Conservation (phyloP, 2,797 vertebrate genomes). For the Microtus obscurus region DNA sequence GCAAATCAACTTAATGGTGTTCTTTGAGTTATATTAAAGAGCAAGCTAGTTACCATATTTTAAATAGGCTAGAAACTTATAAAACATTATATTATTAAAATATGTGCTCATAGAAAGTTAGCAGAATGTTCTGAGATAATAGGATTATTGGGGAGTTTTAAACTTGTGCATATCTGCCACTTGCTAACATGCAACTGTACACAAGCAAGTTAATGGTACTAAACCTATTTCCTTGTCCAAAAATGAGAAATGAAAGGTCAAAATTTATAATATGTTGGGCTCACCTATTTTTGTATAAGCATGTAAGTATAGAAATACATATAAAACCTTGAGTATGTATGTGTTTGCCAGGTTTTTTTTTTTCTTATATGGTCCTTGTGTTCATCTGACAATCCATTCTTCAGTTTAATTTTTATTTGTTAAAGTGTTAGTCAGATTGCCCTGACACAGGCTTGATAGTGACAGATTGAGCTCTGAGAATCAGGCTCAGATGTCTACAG, state of each 20-base stretch:
- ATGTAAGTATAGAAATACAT: background rate
- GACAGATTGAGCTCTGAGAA: constrained; percentile 51
- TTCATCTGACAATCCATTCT: constrained; percentile 25
- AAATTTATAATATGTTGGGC: background rate
- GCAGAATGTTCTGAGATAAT: constrained; percentile 17
- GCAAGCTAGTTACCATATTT: background rate
- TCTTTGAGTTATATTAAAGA: constrained; percentile 36
- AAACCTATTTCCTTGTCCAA: background rate
- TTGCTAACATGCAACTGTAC: background rate
- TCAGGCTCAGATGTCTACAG: constrained; percentile 37
- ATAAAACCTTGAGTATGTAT: background rate
- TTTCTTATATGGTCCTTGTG: background rate
- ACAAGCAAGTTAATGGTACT: background rate
- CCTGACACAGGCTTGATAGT: background rate
- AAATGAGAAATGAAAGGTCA: background rate
- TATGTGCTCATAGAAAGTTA: constrained; percentile 19
- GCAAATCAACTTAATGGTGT: constrained; percentile 4
- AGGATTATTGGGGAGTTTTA: background rate
- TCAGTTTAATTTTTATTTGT: background rate
- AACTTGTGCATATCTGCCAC: background rate
- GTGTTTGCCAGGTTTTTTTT: constrained; percentile 6
- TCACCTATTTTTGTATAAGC: background rate
- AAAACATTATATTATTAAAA: constrained; percentile 44
- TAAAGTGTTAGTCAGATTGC: constrained; percentile 58
- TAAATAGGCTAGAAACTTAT: background rate